Evolutionary conservation across 2,797 vertebrate genomes (phyloP), one percentile per base, ranked within the genome.

Genomic region (Huso huso): DNA sequence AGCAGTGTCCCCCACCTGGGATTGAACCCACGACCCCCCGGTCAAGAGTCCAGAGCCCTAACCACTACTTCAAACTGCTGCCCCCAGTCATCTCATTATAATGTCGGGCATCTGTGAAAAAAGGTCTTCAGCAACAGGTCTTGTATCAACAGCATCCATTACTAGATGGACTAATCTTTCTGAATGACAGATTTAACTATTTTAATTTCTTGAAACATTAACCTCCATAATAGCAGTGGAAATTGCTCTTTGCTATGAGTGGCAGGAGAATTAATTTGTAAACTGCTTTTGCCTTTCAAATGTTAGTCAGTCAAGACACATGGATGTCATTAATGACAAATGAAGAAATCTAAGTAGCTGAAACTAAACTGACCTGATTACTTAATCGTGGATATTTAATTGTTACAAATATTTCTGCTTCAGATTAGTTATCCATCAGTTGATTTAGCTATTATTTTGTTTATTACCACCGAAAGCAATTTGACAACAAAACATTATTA

Each of bases 291-390:
- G 53, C 53, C 9, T 55, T 55, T 55, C 53, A 55, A 55, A 55
- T n/a, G 53, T 55, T n/a, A 55, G 53, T 55, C 53, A 9, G 53
- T 55, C 53, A 55, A 55, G 53, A 7, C 53, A 55, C 53, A 10
- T 10, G 53, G 10, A 55, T 10, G 9, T 10, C 53, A 55, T 55
- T 55, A 55, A 55, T 55, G 53, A 55, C 53, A 55, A 4, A 9
- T 55, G 53, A 10, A n/a, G 53, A 55, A 55, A 9, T 55, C 53
- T 55, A 55, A 55, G n/a, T 10, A 55, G 53, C 53, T 55, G 53
- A 55, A 55, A 9, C n/a, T 55, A 55, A 55, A 55, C 53, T 55
- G n/a, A 55, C n/a, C 53, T 55, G 53, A 55, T 55, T 55, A 55
- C 53, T 55, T 10, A 55, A 55, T 55, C 53, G 10, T 10, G n/a